Conservation (phyloP, 2,797 vertebrate species). For the Sebastes flavidus region DNA sequence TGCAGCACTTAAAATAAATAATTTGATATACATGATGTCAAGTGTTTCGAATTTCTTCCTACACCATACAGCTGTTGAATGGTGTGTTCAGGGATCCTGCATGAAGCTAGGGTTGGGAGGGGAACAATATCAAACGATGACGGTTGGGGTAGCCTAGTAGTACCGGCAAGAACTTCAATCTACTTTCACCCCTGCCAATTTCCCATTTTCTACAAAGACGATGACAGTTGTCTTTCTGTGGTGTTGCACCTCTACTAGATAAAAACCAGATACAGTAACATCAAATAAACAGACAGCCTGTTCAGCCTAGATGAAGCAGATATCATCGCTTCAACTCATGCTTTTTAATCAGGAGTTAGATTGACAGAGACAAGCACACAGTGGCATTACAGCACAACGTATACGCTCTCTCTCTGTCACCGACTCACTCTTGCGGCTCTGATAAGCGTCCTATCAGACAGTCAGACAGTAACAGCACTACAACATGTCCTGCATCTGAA, state of each 20-base stretch:
- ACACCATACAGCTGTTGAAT: too few species aligned
- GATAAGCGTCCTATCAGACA: constrained; percentile 7
- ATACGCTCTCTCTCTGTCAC: background rate
- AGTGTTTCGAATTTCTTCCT: too few species aligned
- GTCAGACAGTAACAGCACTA: background rate
- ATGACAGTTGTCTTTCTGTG: background rate
- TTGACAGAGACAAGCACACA: background rate
- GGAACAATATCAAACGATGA: too few species aligned
- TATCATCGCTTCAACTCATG: background rate
- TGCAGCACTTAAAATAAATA: too few species aligned
- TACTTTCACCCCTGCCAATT: too few species aligned
- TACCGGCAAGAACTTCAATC: too few species aligned
- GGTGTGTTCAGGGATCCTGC: too few species aligned
- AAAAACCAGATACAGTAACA: background rate
- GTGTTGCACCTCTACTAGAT: background rate
- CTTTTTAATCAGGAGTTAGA: constrained; percentile 8
- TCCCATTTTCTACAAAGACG: background rate
- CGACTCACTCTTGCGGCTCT: background rate
- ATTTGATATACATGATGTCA: too few species aligned
- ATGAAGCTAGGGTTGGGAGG: too few species aligned
- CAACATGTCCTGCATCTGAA: background rate
- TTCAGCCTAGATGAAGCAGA: background rate
- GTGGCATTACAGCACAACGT: background rate
- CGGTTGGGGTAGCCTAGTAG: too few species aligned
- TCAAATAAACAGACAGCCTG: background rate